Base-by-base conservation (phyloP, 2,888 invertebrate genomes). In the Patella ulyssiponensis region DNA sequence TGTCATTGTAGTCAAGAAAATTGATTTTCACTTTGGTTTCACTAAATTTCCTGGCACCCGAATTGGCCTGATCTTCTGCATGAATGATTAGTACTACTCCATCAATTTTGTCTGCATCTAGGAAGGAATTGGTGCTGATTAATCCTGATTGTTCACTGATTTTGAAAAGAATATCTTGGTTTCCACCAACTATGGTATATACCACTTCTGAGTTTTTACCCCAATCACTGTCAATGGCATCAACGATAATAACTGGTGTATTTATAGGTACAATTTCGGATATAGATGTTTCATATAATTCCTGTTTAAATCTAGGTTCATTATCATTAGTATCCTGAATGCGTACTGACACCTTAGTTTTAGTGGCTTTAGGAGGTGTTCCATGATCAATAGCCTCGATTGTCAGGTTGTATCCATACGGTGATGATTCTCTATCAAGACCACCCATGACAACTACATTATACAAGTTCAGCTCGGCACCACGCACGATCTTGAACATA, bases 1-100 rank as follows among this genome's bases (percentile, higher is more conserved):
- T 98, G 92, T 98, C 98, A 92, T 99, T 98, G 76, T 96, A 95
- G 92, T 98, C 98, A 76, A 95, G 93, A 4, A 98, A 95, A 87
- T 95, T 94, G 74, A 98, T 95, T 92, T 96, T 96, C 0, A 98
- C 96, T 58, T 86, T 86, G 14, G 91, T 86, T 92, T 96, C 96
- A 5, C 96, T 96, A 90, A 96, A 96, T 87, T 96, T 95, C 73
- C 96, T 93, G 17, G 95, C 94, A 2, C 96, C 96, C 0, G 94
- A 94, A 90, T 96, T 95, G 1, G 96, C 96, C 89, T 84, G 84
- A 79, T 91, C 89, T 23, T 84, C 82, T 4, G 89, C 89, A 69
- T 81, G 81, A 15, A 91, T 84, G 7, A 82, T 79, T 11, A 91
- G 80, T 12, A 82, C 80, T 5, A 64, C 64, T 20, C 64, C 64